phyloP scores from a whole-genome alignment of 2,113 vertebrate species.

The Oreocharis arfaki region DNA sequence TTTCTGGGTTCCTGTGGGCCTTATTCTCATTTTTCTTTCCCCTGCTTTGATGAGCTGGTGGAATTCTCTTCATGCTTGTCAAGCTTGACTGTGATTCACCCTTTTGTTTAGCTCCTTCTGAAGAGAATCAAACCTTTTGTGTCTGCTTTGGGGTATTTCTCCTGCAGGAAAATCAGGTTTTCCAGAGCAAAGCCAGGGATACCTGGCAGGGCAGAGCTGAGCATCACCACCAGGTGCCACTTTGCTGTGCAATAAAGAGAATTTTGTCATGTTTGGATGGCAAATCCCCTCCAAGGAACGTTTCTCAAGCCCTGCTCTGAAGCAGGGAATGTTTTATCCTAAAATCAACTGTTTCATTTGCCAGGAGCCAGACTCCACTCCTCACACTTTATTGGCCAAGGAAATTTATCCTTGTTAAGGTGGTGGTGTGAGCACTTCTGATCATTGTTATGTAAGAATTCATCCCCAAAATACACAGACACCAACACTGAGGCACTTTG shows the following conservation, averaged over 20 bases:
- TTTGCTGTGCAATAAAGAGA: background rate
- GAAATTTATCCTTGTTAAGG: background rate
- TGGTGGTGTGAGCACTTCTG: background rate
- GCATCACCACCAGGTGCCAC: background rate
- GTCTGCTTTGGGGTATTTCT: background rate
- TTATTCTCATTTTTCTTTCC: background rate
- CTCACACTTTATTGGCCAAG: background rate
- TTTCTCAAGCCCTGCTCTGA: background rate
- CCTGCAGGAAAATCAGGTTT: background rate
- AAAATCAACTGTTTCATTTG: background rate
- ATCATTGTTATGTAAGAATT: background rate
- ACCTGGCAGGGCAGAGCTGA: background rate
- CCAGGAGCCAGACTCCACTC: background rate
- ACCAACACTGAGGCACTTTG: background rate
- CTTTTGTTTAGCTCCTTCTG: background rate
- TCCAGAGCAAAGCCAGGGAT: background rate
- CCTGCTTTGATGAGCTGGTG: background rate
- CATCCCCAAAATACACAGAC: background rate
- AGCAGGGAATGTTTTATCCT: background rate
- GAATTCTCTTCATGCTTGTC: background rate
- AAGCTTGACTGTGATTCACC: background rate
- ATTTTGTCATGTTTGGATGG: accelerated
- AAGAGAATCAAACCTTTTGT: background rate
- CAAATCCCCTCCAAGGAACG: background rate
- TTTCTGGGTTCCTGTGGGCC: background rate